Base-by-base conservation (phyloP, 2,113 vertebrate genomes). In the Chunga burmeisteri region DNA sequence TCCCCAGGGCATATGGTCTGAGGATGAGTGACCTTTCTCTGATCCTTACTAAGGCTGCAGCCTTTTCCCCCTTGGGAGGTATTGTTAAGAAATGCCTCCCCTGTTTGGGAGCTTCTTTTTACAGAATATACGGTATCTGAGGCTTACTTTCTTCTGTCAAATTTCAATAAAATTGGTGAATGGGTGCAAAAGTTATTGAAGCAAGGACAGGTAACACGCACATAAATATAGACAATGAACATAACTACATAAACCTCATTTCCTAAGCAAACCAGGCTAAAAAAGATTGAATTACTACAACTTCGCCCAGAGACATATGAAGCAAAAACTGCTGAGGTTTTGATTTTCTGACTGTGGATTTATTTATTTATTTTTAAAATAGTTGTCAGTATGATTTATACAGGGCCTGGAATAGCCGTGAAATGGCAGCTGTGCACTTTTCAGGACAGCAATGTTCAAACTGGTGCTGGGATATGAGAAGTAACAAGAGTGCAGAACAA, bases 241-340 rank as follows among this genome's bases (percentile, higher is more conserved):
- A n/a, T 42, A 86, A 71, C 96, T 81, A 63, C n/a, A 47, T 70
- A 86, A 95, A 44, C 65, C 16, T 93, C 23, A 81, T 94, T 89
- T 89, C 77, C 84, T 85, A 79, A 96, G 61, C 55, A 89, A 87
- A 87, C 53, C 30, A 79, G 63, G 68, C 65, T 81, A 93, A 91
- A 94, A 90, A 81, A 40, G 6, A 91, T 65, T 79, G 91, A 95
- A 95, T 94, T 94, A 34, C 56, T 79, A 19, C 87, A 92, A 87
- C 65, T 85, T 94, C 66, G 52, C 38, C 53, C 80, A 85, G 30
- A 85, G 34, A 79, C 34, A 93, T 7, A 46, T 72, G 65, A 94
- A 96, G 65, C 26, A 95, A 94, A 88, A 92, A 34, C 77, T 91
- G 88, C 90, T 95, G 92, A 85, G 52, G 44, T 74, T 94, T 42